Evolutionary conservation across 2,113 vertebrate genomes (phyloP).

Genomic region (Rhinogobius similis): DNA sequence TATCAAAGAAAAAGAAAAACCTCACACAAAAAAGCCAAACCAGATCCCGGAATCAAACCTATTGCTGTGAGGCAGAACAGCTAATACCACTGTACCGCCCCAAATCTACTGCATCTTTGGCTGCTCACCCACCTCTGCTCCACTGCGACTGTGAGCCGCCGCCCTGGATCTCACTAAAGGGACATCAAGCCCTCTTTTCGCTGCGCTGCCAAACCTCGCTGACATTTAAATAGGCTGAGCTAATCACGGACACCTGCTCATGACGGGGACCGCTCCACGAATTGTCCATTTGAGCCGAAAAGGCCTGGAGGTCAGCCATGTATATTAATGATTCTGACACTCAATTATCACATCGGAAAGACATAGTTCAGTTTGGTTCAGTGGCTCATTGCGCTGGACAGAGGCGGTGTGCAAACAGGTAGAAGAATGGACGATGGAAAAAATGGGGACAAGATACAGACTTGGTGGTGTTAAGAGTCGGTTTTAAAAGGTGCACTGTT

Average conservation of each 20-base stretch:
- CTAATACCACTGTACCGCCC: not conserved
- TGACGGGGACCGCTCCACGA: not conserved
- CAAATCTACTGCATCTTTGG: not conserved
- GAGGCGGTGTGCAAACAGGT: not conserved
- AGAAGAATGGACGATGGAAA: not conserved
- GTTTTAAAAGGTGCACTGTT: no score
- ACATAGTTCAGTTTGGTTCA: not conserved
- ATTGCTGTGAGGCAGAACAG: not conserved
- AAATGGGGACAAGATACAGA: not conserved
- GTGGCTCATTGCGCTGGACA: not conserved
- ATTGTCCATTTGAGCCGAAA: not conserved
- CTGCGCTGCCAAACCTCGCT: not conserved
- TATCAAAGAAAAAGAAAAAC: no score
- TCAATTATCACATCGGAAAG: constrained; percentile 7
- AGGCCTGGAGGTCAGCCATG: constrained; percentile 1
- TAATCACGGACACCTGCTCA: constrained; percentile 7
- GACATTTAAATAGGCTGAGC: constrained; percentile 6
- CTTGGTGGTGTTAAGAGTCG: no score
- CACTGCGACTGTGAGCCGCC: not conserved
- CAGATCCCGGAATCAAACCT: no score
- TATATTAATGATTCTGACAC: constrained; percentile 4
- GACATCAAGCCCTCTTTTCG: not conserved
- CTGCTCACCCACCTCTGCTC: not conserved
- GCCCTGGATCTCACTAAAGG: not conserved
- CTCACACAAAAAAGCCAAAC: not conserved